These are phyloP conservation scores for Ctenomys sociabilis DNA, from an alignment of 2,113 vertebrate genomes.

Conservation along the genomic window DNA sequence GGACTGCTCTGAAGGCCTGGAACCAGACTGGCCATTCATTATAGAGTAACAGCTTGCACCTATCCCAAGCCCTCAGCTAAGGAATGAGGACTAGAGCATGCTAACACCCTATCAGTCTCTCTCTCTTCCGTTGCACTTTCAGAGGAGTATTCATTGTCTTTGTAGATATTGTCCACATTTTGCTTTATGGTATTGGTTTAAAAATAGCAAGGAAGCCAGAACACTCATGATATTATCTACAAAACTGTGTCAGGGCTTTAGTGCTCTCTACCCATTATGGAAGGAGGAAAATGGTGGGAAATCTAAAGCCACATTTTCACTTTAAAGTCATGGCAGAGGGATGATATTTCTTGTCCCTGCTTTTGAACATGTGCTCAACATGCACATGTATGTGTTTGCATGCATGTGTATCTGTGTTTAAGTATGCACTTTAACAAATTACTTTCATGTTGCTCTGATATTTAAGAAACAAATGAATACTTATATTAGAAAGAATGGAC, in stretches of 20 bases:
- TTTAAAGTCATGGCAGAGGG: neutral
- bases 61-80: neutral
- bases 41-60: neutral
- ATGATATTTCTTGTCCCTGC: neutral
- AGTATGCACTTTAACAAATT: neutral
- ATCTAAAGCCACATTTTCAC: neutral
- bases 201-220: neutral
- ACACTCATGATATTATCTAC: neutral
- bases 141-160: neutral
- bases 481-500: neutral
- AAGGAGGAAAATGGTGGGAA: neutral
- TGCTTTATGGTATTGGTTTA: slow-evolving; percentile 39
- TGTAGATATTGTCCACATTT: neutral
- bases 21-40: neutral
- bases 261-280: neutral
- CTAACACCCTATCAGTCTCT: neutral
- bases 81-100: neutral
- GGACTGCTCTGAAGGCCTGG: neutral
- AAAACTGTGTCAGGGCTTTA: slow-evolving; percentile 9
- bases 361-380: accelerated
- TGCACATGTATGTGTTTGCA: no score
- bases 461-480: neutral
- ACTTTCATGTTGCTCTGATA: neutral
- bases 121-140: neutral
- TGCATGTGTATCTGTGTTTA: neutral